Percentiles rank a stretch among this genome's conserved stretches.
Conservation (phyloP, 2,113 vertebrate genomes). For the Patagioenas fasciata region DNA sequence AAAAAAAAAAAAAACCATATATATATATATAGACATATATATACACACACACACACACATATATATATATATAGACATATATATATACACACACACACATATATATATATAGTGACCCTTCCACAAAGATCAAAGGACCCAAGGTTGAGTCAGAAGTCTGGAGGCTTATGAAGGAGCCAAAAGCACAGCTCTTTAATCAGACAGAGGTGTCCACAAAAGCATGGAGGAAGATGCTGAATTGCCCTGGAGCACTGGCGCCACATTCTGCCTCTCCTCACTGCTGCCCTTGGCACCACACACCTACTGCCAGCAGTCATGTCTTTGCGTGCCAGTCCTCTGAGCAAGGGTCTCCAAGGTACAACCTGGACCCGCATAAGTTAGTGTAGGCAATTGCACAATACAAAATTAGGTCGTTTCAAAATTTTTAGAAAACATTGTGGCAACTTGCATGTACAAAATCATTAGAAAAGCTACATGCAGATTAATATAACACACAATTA, state of each 20-base stretch:
- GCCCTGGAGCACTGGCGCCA: neutral
- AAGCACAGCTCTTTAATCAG: neutral
- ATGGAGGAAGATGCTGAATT: neutral
- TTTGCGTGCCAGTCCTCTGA: neutral
- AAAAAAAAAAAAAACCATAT: neutral
- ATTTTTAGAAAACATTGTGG: neutral
- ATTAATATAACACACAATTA: constrained; percentile 50
- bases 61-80: too few relatives aligned
- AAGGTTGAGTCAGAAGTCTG: neutral
- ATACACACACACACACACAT: too few relatives aligned
- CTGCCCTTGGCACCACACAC: neutral
- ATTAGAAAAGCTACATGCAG: neutral
- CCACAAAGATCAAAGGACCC: neutral
- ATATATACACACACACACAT: too few relatives aligned
- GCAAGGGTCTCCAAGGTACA: neutral
- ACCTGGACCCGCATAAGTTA: accelerated
- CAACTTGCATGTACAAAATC: neutral
- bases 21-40: too few relatives aligned
- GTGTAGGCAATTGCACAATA: neutral
- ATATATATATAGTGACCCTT: neutral
- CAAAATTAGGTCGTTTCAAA: neutral
- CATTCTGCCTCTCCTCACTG: neutral
- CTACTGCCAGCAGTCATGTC: neutral
- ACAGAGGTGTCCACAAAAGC: neutral
- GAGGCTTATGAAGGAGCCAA: neutral